phyloP scores from a whole-genome alignment of 1,140 invertebrate genomes.

The Lepidotrigona ventralis region DNA sequence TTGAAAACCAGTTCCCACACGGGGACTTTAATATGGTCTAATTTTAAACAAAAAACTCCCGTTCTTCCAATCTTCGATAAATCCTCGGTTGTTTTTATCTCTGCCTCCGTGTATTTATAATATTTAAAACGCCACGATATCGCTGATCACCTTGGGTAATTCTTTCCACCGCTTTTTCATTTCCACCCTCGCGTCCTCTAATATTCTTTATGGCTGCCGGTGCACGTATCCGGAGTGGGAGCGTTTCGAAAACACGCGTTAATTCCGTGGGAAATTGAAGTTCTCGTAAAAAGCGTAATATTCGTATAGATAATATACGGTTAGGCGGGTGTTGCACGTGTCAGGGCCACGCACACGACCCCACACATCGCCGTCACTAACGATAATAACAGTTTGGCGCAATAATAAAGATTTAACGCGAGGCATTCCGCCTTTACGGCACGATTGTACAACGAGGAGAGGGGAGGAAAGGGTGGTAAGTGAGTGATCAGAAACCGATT shows the following conservation, averaged over 20 bases:
- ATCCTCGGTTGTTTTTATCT: no score
- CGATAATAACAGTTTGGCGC: slow-evolving; percentile 32
- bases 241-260: slow-evolving; percentile 27
- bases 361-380: slow-evolving; percentile 2
- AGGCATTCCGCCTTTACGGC: slow-evolving; percentile 31
- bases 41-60: no score
- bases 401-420: slow-evolving; percentile 44
- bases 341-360: slow-evolving; percentile 9
- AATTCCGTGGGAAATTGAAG: slow-evolving; percentile 38
- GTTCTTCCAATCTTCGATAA: no score
- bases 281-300: slow-evolving; percentile 41
- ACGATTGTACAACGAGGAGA: slow-evolving; percentile 1
- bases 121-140: background rate
- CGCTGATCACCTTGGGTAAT: background rate
- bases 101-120: no score
- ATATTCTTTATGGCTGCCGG: background rate
- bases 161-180: background rate
- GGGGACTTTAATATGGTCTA: no score
- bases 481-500: slow-evolving; percentile 37
- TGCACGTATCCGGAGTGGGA: background rate
- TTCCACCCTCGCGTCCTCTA: background rate
- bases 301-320: slow-evolving; percentile 39
- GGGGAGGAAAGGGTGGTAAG: background rate
- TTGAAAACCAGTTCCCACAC: background rate
- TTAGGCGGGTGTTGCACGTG: slow-evolving; percentile 8